These are phyloP conservation scores for Poeciliopsis prolifica DNA, from an alignment of 2,113 vertebrate species.

Conservation along the genomic window DNA sequence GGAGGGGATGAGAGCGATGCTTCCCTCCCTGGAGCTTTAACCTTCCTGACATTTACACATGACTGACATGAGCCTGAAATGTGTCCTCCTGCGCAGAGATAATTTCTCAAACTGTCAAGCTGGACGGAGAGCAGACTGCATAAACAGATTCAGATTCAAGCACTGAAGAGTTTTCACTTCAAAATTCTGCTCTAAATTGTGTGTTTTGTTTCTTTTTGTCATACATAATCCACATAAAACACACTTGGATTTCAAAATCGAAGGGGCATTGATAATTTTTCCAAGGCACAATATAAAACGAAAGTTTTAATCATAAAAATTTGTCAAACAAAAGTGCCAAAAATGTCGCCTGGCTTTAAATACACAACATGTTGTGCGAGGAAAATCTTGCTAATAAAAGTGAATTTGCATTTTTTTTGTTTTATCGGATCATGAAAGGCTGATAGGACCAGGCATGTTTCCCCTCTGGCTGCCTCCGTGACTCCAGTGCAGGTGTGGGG, in stretches of 20 bases:
- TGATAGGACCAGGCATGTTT: not conserved
- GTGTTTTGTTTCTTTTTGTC: not conserved
- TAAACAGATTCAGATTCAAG: not conserved
- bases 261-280: not conserved
- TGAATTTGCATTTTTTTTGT: constrained; percentile 5
- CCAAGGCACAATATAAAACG: not conserved
- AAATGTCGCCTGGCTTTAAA: not conserved
- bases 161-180: not conserved
- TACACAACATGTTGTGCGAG: not conserved
- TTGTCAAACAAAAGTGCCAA: no score
- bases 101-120: not conserved
- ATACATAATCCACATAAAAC: not conserved
- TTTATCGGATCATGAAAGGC: not conserved
- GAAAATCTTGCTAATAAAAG: not conserved
- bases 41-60: not conserved
- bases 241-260: not conserved
- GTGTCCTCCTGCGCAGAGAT: not conserved
- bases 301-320: no score
- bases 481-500: not conserved
- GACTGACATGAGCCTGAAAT: not conserved
- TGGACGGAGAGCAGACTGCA: not conserved
- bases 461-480: not conserved
- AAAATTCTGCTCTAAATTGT: no score
- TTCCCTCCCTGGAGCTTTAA: not conserved
- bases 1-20: not conserved